Base-by-base conservation (phyloP, 2,888 invertebrate species). In the Sarcophaga caerulescens region DNA sequence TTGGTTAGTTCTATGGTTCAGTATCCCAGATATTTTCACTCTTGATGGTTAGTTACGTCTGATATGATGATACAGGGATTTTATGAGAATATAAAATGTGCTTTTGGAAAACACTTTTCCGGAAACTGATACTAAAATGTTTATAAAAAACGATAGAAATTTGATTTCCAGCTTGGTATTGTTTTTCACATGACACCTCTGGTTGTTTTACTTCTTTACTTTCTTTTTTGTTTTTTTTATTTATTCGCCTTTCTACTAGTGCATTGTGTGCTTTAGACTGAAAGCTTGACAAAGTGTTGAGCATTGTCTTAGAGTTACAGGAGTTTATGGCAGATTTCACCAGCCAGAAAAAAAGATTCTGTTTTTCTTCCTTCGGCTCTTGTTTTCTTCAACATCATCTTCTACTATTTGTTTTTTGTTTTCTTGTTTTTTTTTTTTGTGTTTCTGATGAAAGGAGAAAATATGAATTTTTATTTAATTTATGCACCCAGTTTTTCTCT, bases 231-330 rank as follows among this genome's bases (percentile, higher is more conserved):
- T 4, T 44, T 45, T 17, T 14, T 12, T 59, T 23, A 47, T 10
- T 4, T 14, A 68, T 35, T 60, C 5, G 17, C 5, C 14, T 63
- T 52, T 12, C 17, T 11, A 14, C 17, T 11, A 14, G 12, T 17
- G 14, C 52, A 52, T n/a, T 68, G 35, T 77, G 14, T 35, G 47
- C 59, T n/a, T 19, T 60, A 11, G 5, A 44, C 19, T 82, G 52
- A 75, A 79, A 84, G 70, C 75, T 68, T 85, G 83, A 83, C 79
- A 80, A 73, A 83, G 83, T 85, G 85, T 82, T 82, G 79, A 73
- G 71, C 59, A 71, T 66, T 76, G 71, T 76, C 63, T 68, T 62
- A 73, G 71, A 76, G 75, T 75, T 52, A 75, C 23, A 66, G 78
- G 52, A 81, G 63, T 78, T 81, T 81, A 75, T 79, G 70, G 60